These are phyloP conservation scores for Spea bombifrons DNA, from an alignment of 2,113 vertebrate species.

Conservation along the genomic window DNA sequence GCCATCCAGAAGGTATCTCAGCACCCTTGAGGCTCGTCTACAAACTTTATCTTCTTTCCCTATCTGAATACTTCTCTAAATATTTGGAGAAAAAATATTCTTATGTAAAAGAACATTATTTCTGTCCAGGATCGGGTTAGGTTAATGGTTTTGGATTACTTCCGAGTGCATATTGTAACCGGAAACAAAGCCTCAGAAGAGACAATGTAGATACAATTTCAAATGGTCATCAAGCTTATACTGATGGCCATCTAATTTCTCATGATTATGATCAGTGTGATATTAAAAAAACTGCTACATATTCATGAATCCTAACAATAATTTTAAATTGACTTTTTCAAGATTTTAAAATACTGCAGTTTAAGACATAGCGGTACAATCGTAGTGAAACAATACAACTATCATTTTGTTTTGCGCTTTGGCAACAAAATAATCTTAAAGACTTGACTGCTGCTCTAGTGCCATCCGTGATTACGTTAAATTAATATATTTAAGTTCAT, in stretches of 20 bases:
- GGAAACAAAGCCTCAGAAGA: neutral
- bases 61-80: neutral
- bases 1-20: neutral
- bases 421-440: neutral
- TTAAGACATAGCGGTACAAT: neutral
- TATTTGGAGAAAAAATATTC: neutral
- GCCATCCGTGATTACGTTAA: constrained; percentile 24
- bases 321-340: too few relatives aligned
- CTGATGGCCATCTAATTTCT: neutral
- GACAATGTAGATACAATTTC: neutral
- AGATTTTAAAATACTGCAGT: neutral
- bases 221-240: neutral
- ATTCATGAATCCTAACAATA: neutral
- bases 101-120: neutral
- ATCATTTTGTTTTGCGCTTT: neutral
- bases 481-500: neutral
- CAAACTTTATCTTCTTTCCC: neutral
- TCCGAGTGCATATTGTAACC: neutral
- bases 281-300: neutral
- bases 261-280: neutral
- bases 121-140: neutral
- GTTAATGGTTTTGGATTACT: constrained; percentile 8
- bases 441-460: constrained; percentile 26
- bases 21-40: neutral
- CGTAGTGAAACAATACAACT: neutral